Conservation (phyloP, 2,113 vertebrate genomes). For the Sinosuthora webbiana region DNA sequence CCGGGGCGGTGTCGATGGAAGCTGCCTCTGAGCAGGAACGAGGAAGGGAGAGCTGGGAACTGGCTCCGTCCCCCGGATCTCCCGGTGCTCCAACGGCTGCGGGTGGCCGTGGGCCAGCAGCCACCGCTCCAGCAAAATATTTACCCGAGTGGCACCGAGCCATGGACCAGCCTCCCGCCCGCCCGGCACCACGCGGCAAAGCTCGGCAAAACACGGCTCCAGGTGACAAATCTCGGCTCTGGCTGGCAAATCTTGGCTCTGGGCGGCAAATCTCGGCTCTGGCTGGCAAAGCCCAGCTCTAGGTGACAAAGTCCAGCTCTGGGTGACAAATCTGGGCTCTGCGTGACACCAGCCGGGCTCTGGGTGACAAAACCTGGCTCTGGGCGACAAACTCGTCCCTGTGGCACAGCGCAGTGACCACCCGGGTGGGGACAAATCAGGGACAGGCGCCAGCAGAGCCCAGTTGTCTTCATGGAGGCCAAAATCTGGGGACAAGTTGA, state of each 20-base stretch:
- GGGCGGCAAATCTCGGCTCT: not conserved
- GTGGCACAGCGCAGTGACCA: not conserved
- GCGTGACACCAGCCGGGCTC: fast-evolving
- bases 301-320: not conserved
- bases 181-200: not conserved
- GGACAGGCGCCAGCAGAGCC: not conserved
- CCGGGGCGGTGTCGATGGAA: not conserved
- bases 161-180: slow-evolving; percentile 18
- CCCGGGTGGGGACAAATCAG: fast-evolving
- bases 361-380: not conserved
- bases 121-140: slow-evolving; percentile 63
- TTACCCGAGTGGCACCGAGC: slow-evolving; percentile 62
- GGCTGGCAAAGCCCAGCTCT: not conserved
- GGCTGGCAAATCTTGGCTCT: not conserved
- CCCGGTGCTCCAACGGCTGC: slow-evolving; percentile 45
- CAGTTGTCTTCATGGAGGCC: fast-evolving
- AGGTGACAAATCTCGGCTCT: not conserved
- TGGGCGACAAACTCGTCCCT: not conserved
- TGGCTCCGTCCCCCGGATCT: slow-evolving; percentile 52
- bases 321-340: not conserved
- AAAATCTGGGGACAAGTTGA: fast-evolving
- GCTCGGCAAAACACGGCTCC: not conserved
- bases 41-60: slow-evolving; percentile 22
- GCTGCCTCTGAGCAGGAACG: not conserved
- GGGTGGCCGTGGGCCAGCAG: slow-evolving; percentile 57